Evolutionary conservation across 2,888 invertebrate genomes (phyloP).

Genomic region (Abrostola triplasia): DNA sequence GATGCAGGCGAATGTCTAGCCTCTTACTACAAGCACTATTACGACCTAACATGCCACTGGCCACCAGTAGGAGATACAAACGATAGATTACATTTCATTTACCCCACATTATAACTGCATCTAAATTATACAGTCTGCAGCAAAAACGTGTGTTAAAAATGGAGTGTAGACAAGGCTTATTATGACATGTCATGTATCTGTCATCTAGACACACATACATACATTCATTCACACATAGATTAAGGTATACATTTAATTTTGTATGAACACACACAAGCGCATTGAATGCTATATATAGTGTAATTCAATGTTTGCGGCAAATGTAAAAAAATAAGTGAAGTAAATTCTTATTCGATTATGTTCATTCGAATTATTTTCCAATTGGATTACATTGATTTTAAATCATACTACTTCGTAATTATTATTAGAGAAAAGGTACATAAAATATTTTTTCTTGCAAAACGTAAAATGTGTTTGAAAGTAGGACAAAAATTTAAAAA

Average conservation of each 20-base stretch:
- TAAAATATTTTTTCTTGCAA: too few relatives aligned
- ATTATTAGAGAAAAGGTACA: too few relatives aligned
- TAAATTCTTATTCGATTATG: too few relatives aligned
- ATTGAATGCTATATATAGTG: too few relatives aligned
- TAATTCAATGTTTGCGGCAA: too few relatives aligned
- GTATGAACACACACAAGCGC: conserved; percentile 2
- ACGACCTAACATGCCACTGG: conserved; percentile 8
- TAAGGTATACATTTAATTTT: too few relatives aligned
- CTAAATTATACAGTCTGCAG: conserved; percentile 2
- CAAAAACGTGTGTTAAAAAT: conserved; percentile 15
- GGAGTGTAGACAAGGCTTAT: conserved; percentile 5
- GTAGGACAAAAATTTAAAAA: too few relatives aligned
- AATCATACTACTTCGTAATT: too few relatives aligned
- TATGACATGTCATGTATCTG: conserved; percentile 39
- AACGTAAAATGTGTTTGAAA: too few relatives aligned
- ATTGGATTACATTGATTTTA: conserved; percentile 10
- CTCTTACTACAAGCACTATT: conserved; percentile 6
- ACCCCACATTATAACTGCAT: not conserved
- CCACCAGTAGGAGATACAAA: not conserved
- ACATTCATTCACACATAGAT: too few relatives aligned
- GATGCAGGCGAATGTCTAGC: conserved; percentile 1
- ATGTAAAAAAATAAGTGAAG: too few relatives aligned
- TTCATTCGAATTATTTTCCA: conserved; percentile 10
- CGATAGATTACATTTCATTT: conserved; percentile 5
- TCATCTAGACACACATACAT: conserved; percentile 22